phyloP scores from a whole-genome alignment of 2,113 vertebrate species.

The Lampris incognitus region DNA sequence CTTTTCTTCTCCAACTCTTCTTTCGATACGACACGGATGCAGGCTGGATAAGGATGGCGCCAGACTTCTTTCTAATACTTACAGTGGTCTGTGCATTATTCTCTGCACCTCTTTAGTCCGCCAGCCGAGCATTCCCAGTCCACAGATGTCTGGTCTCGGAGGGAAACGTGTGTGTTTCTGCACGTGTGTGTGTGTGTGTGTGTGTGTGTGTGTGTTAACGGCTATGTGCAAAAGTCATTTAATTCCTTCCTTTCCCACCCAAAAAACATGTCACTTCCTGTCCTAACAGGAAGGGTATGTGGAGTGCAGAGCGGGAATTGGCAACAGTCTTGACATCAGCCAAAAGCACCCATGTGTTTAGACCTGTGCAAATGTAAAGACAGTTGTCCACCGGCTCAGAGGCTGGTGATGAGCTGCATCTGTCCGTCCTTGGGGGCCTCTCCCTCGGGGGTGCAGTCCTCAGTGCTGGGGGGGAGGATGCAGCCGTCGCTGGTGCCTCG shows the following conservation, averaged over 20 bases:
- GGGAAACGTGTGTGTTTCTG: slow-evolving; percentile 61
- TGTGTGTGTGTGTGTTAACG: slow-evolving; percentile 63
- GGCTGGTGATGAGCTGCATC: slow-evolving; percentile 99
- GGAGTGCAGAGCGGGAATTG: slow-evolving; percentile 55
- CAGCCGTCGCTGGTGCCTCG: slow-evolving; percentile 94
- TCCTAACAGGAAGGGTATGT: slow-evolving; percentile 60
- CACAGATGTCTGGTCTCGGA: slow-evolving; percentile 88
- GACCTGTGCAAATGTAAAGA: slow-evolving; percentile 65
- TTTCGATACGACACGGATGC: slow-evolving; percentile 68
- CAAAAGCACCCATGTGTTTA: slow-evolving; percentile 48
- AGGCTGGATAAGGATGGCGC: slow-evolving; percentile 35
- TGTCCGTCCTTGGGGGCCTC: slow-evolving; percentile 92
- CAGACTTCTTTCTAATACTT: slow-evolving; percentile 81
- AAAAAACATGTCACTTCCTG: slow-evolving; percentile 67
- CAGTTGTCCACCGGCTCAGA: slow-evolving; percentile 82
- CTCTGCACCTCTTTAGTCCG: slow-evolving; percentile 70
- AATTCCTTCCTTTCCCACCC: slow-evolving; percentile 59
- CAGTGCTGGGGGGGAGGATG: slow-evolving; percentile 89
- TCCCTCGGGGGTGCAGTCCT: slow-evolving; percentile 89
- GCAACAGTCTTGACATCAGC: slow-evolving; percentile 55
- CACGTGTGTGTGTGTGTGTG: slow-evolving; percentile 3
- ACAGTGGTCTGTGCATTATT: slow-evolving; percentile 70
- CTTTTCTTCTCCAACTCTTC: slow-evolving; percentile 51
- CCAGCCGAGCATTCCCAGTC: slow-evolving; percentile 84
- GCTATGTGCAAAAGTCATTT: slow-evolving; percentile 74